These are phyloP conservation scores for Serranus cabrilla DNA, from an alignment of 2,797 vertebrate genomes.

Conservation along the genomic window DNA sequence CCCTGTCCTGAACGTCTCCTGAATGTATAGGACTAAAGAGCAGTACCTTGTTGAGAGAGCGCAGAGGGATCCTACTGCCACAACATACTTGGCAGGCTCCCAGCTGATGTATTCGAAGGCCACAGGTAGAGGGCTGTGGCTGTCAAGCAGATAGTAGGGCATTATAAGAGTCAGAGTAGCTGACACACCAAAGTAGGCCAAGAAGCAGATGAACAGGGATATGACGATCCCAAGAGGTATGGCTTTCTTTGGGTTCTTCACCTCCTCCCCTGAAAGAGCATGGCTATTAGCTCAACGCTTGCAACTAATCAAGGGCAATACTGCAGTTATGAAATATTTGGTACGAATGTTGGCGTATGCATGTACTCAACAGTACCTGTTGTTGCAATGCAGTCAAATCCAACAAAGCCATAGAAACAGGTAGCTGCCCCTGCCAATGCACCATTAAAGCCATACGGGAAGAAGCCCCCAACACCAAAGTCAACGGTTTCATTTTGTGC, in stretches of 20 bases:
- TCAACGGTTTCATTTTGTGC: conserved; percentile 23
- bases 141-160: conserved; percentile 87
- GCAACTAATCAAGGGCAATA: background rate
- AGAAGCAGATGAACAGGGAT: conserved; percentile 87
- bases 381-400: conserved; percentile 88
- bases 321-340: background rate
- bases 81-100: conserved; percentile 82
- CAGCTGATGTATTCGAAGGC: conserved; percentile 88
- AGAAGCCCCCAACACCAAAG: conserved; percentile 57
- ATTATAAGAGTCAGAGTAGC: conserved; percentile 88
- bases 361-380: conserved; percentile 36
- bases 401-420: conserved; percentile 90
- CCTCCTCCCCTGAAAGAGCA: conserved; percentile 85
- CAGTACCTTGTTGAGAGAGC: conserved; percentile 87
- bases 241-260: conserved; percentile 84
- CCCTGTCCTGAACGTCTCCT: too few species aligned
- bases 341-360: background rate
- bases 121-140: conserved; percentile 83
- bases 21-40: too few species aligned
- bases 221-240: conserved; percentile 85
- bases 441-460: conserved; percentile 77
- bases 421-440: conserved; percentile 87
- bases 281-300: background rate
- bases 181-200: conserved; percentile 87
- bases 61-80: conserved; percentile 88